Conservation (phyloP, 2,888 invertebrate genomes). For the Charanyca ferruginea region DNA sequence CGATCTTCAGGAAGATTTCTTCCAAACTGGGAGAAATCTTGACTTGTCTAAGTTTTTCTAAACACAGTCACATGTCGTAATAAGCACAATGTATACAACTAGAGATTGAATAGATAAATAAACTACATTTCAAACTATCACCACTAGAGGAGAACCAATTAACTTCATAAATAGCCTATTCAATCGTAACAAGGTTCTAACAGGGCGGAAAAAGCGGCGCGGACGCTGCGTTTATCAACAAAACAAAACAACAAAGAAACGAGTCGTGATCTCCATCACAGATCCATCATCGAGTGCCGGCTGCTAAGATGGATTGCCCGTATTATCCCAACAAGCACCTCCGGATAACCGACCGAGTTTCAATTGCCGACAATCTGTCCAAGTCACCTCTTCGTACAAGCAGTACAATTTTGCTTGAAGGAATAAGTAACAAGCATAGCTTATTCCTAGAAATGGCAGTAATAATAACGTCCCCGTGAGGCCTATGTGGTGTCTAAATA, state of each 20-base stretch:
- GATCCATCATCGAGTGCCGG: slow-evolving; percentile 85
- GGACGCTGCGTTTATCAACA: slow-evolving; percentile 80
- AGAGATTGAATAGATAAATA: slow-evolving; percentile 65
- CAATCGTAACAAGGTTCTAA: slow-evolving; percentile 87
- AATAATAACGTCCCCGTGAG: slow-evolving; percentile 42
- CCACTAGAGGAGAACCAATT: slow-evolving; percentile 77
- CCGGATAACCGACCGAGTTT: slow-evolving; percentile 77
- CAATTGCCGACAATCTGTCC: slow-evolving; percentile 85
- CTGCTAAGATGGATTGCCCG: slow-evolving; percentile 85
- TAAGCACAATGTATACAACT: slow-evolving; percentile 18
- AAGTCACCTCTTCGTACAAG: slow-evolving; percentile 76
- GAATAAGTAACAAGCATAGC: slow-evolving; percentile 75
- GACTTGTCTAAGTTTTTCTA: background rate
- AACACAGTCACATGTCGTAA: slow-evolving; percentile 6
- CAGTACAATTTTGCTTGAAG: slow-evolving; percentile 77
- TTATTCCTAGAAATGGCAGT: slow-evolving; percentile 70
- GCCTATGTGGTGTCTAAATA: slow-evolving; percentile 38
- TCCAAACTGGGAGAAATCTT: background rate
- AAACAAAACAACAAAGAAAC: slow-evolving; percentile 86
- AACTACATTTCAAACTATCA: slow-evolving; percentile 73
- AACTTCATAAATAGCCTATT: slow-evolving; percentile 83
- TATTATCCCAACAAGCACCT: slow-evolving; percentile 86
- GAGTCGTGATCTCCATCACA: slow-evolving; percentile 88
- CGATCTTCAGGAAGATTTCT: background rate
- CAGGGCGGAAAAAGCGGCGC: slow-evolving; percentile 80